Base-by-base conservation (phyloP, 2,797 vertebrate genomes). In the Simalia tracyae region DNA sequence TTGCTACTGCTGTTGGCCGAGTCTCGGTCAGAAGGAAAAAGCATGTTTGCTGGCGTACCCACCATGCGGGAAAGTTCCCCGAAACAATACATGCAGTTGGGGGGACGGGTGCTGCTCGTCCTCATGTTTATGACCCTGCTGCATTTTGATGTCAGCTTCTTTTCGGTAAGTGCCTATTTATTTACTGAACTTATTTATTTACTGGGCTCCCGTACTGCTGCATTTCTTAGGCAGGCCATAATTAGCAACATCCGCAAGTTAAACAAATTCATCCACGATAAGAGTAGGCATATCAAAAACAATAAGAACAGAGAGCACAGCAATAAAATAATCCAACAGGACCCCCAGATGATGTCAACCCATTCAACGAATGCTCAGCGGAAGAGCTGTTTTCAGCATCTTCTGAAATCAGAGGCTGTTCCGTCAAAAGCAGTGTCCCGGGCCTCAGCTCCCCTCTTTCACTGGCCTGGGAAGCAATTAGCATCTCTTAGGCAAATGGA, bases 41-140 rank as follows among this genome's bases (percentile, higher is more conserved):
- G 99, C 98, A 99, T 99, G 99, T 99, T 99, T 14, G 99, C 99
- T 0, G 98, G 98, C 0, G 97, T 98, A 11, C 99, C 99, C 1
- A 99, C 99, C 89, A 97, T 98, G 98, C 93, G 98, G 1, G 98
- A 98, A 92, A 98, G 98, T 96, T 99, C 99, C 9, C 99, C 99
- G 0, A 99, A 98, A 89, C 99, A 99, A 98, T 99, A 99, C 98
- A 99, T 99, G 99, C 99, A 99, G 98, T 97, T 99, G 31, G 99
- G 99, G 0, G 99, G 99, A 0, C 97, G 99, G 0, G 98, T 99
- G 5, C 97, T 99, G 93, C 98, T 99, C 0, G 99, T 99, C 92
- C 98, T 99, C 94, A 99, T 99, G 99, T 99, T 99, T 98, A 99
- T 99, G 99, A 99, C 99, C 3, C 97, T 99, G 93, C 98, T 99